Conservation (phyloP, 2,888 invertebrate species). For the Oxytorus armatus region DNA sequence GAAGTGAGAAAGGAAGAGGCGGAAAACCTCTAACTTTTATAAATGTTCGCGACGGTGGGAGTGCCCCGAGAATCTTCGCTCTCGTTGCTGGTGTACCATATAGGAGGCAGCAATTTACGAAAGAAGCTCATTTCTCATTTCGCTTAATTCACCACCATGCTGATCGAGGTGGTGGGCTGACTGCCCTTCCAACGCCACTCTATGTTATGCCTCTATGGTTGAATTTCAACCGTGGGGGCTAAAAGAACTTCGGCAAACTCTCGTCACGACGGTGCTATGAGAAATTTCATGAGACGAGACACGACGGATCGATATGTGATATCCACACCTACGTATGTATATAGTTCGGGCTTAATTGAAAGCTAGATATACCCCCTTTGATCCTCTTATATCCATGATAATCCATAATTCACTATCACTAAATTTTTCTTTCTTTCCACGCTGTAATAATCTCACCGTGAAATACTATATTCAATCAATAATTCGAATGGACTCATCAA, state of each 20-base stretch:
- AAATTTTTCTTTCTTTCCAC: conserved; percentile 8
- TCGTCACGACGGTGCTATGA: conserved; percentile 31
- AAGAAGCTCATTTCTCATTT: conserved; percentile 81
- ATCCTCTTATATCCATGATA: conserved; percentile 3
- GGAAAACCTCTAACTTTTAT: conserved; percentile 79
- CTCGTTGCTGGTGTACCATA: conserved; percentile 43
- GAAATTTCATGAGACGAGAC: conserved; percentile 46
- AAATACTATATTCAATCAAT: not conserved
- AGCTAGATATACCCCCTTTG: conserved; percentile 21
- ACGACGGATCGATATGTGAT: conserved; percentile 43
- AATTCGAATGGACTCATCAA: no score
- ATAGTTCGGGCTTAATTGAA: conserved; percentile 41
- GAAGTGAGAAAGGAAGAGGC: conserved; percentile 39
- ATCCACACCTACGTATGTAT: conserved; percentile 10
- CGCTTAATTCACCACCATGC: conserved; percentile 73
- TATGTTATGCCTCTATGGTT: conserved; percentile 14
- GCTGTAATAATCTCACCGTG: not conserved
- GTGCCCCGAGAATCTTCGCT: conserved; percentile 67
- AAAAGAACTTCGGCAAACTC: conserved; percentile 55
- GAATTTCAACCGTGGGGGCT: conserved; percentile 36
- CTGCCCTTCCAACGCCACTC: no score
- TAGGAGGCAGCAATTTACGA: conserved; percentile 77
- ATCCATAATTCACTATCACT: conserved; percentile 12
- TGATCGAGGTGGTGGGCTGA: no score
- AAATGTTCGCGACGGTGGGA: conserved; percentile 75